Evolutionary conservation across 2,888 invertebrate genomes (phyloP).

Genomic region (Stenolophus ochropezus): DNA sequence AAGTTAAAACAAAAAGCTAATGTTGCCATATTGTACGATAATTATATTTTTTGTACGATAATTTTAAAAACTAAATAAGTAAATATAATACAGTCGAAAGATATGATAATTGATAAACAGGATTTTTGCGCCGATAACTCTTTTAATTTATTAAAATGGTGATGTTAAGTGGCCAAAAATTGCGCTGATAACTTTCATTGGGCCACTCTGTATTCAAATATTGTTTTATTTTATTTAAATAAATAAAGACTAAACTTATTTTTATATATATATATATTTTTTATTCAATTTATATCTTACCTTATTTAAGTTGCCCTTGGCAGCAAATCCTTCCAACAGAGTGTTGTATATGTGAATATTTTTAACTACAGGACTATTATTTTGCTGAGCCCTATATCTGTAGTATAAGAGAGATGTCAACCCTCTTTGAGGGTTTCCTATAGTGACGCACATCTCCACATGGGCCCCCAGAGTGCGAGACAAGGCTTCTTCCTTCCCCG

Average conservation of each 20-base stretch:
- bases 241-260: not conserved
- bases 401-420: conserved; percentile 75
- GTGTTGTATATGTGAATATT: conserved; percentile 80
- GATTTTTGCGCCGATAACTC: not conserved
- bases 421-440: conserved; percentile 76
- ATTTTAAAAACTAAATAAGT: too few relatives aligned
- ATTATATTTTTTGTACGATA: too few relatives aligned
- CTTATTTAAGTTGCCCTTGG: conserved; percentile 72
- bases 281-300: not conserved
- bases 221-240: too few relatives aligned
- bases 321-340: conserved; percentile 82
- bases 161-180: too few relatives aligned
- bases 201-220: too few relatives aligned
- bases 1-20: too few relatives aligned
- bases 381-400: conserved; percentile 69
- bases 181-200: too few relatives aligned
- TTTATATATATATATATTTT: too few relatives aligned
- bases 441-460: conserved; percentile 80
- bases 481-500: conserved; percentile 76
- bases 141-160: too few relatives aligned
- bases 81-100: too few relatives aligned
- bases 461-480: conserved; percentile 79
- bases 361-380: conserved; percentile 71
- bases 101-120: not conserved
- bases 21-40: too few relatives aligned